Base-by-base conservation (phyloP, 2,797 vertebrate species). In the Gobionotothen gibberifrons region DNA sequence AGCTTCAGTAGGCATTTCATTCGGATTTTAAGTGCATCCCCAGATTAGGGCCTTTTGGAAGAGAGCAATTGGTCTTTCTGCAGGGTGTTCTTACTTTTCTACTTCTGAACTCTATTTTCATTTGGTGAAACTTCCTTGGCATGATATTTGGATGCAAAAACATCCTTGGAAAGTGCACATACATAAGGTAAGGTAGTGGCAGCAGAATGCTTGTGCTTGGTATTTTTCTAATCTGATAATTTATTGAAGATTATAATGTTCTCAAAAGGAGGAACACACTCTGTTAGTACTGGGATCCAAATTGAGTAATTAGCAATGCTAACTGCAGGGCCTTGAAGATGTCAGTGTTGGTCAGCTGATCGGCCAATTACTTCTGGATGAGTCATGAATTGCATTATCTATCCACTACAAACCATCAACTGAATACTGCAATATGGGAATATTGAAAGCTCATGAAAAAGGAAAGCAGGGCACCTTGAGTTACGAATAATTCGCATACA, bases 21-120 rank as follows among this genome's bases (percentile, higher is more conserved):
- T 60, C 74, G 62, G 65, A 71, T 63, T 78, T 61, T 70, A 82
- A 71, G 68, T 32, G 74, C 78, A 61, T 71, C 68, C 65, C 64
- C 74, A 73, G 71, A 80, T 78, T 69, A 75, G 66, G 54, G 66
- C 32, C 54, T 61, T 65, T 72, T 3, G 12, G 16, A 49, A 17
- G 39, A 39, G 58, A 57, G 54, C 52, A 32, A 63, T 47, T 54
- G 21, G 43, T 65, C 16, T 12, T 22, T 42, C 17, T 22, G 22
- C 48, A 36, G 15, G 22, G 5, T 44, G 53, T 0, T 21, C 47
- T 49, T 32, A 43, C 26, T 36, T 48, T 26, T 29, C 0, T 46
- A 14, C 12, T 17, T 44, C n/a, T 19, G 16, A 12, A n/a, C 11
- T 22, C 32, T 8, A 36, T 13, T 9, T 15, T 5, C 21, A 22